These are phyloP conservation scores for Ciona savignyi DNA, from an alignment of 23 tunicate genomes.

Conservation along the genomic window DNA sequence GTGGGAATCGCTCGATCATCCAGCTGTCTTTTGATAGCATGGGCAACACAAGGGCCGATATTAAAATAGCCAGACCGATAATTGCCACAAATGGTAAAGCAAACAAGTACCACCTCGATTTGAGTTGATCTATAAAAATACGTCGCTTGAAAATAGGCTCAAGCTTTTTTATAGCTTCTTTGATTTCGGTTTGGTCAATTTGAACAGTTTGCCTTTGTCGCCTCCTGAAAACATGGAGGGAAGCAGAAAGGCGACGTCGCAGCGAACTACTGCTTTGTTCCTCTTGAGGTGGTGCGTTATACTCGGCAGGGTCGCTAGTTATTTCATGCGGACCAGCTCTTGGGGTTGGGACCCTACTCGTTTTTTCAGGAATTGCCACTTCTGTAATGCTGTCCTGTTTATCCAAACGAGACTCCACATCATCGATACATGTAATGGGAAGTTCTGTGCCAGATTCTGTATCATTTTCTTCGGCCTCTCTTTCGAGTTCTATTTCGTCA, in stretches of 20 bases:
- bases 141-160: constrained; percentile 35
- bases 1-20: neutral
- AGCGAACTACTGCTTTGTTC: no score
- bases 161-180: constrained; percentile 5
- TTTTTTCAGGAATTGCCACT: no score
- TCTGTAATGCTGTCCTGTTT: no score
- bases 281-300: no score
- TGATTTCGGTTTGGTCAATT: constrained; percentile 12
- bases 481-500: no score
- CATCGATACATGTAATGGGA: no score
- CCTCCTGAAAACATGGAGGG: neutral
- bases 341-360: no score
- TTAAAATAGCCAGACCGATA: constrained; percentile 13
- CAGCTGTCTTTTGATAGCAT: neutral
- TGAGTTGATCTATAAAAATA: constrained; percentile 37
- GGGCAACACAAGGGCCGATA: constrained; percentile 6
- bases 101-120: constrained; percentile 19
- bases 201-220: neutral
- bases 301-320: no score
- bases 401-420: no score
- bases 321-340: no score
- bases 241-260: neutral
- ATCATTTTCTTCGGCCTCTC: no score
- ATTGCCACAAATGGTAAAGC: constrained; percentile 2
- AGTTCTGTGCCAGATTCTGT: no score